Conservation (phyloP, 2,113 vertebrate genomes). For the Paedocypris sp. region DNA sequence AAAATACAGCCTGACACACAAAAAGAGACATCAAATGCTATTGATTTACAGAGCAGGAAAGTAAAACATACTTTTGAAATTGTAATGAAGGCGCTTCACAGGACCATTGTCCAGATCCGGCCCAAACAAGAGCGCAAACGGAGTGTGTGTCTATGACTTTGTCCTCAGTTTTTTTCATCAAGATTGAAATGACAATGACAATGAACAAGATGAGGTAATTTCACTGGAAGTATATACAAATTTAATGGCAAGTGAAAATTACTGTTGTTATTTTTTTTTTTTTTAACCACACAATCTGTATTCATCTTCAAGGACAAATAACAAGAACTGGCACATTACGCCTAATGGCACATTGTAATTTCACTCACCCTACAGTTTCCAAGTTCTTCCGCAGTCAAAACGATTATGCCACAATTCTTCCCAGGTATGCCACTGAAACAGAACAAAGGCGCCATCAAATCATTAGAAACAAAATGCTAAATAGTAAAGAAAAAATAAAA, state of each 20-base stretch:
- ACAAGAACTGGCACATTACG: too few species aligned
- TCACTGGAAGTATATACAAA: too few species aligned
- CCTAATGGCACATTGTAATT: not conserved
- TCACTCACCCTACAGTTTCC: conserved; percentile 64
- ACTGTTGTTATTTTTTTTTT: too few species aligned
- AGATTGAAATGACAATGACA: too few species aligned
- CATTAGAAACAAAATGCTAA: conserved; percentile 11
- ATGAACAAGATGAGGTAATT: too few species aligned
- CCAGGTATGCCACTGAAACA: conserved; percentile 57
- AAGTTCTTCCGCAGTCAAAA: conserved; percentile 61
- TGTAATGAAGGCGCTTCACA: conserved; percentile 30
- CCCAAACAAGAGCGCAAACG: conserved; percentile 5
- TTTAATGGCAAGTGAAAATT: too few species aligned
- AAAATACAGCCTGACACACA: not conserved
- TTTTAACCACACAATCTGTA: too few species aligned
- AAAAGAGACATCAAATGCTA: conserved; percentile 18
- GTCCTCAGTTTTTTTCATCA: too few species aligned
- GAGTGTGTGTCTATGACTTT: too few species aligned
- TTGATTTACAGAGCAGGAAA: conserved; percentile 10
- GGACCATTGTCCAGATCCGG: conserved; percentile 12
- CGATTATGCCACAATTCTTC: conserved; percentile 61
- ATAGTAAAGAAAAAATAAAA: conserved; percentile 5
- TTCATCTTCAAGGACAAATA: too few species aligned
- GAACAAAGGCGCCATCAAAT: conserved; percentile 8
- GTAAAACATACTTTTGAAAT: conserved; percentile 31